Evolutionary conservation across 23 tunicate species (phyloP).

Genomic region (Styela plicata): DNA sequence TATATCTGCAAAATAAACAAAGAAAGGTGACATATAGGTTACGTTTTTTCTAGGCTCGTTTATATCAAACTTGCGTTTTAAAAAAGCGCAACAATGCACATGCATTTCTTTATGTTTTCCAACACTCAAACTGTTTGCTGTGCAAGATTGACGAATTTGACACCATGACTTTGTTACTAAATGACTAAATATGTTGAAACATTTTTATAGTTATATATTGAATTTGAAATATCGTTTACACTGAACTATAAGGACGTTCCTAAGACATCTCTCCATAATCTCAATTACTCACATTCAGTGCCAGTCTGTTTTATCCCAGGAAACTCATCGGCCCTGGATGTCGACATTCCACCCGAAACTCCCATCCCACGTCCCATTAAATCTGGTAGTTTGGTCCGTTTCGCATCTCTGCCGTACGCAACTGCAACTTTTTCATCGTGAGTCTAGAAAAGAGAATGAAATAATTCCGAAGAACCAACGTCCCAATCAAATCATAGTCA

Average conservation of each 20-base stretch:
- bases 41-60: too few relatives aligned
- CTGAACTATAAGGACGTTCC: background rate
- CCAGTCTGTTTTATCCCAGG: constrained; percentile 14
- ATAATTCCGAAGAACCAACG: too few relatives aligned
- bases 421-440: constrained; percentile 2
- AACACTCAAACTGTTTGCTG: background rate
- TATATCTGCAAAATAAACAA: too few relatives aligned
- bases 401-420: constrained; percentile 7
- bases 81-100: too few relatives aligned
- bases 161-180: background rate
- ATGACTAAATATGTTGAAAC: background rate
- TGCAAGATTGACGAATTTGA: background rate
- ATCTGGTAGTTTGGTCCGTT: constrained; percentile 24
- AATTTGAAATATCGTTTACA: background rate
- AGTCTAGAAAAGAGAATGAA: background rate
- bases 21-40: too few relatives aligned
- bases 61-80: too few relatives aligned
- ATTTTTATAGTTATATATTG: background rate
- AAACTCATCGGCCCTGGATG: constrained; percentile 10
- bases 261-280: background rate
- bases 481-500: too few relatives aligned
- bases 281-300: constrained; percentile 16
- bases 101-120: too few relatives aligned
- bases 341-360: background rate
- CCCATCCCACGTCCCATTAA: constrained; percentile 18